Percentiles rank a stretch among this genome's conserved stretches.
Conservation (phyloP, 1,140 invertebrate genomes). For the Anthonomus grandis region DNA sequence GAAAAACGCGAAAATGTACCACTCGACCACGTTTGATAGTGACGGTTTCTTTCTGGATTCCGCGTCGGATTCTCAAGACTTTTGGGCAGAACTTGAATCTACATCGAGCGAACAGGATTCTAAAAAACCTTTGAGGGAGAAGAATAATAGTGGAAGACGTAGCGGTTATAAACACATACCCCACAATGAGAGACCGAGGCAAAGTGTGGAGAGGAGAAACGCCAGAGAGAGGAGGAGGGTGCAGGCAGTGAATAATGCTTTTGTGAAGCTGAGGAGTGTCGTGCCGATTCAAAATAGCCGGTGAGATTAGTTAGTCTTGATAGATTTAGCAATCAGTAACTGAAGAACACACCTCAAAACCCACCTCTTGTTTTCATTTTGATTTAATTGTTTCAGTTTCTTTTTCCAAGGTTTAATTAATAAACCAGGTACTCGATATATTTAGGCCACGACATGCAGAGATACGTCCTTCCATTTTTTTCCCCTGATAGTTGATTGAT, state of each 20-base stretch:
- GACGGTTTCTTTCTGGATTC: not conserved
- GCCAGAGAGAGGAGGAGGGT: slow-evolving; percentile 56
- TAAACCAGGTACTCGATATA: too few species aligned
- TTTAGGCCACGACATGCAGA: too few species aligned
- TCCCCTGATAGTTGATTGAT: too few species aligned
- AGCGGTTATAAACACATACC: slow-evolving; percentile 38
- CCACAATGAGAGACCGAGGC: slow-evolving; percentile 47
- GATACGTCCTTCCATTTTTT: too few species aligned
- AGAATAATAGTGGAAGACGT: slow-evolving; percentile 29
- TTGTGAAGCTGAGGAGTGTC: slow-evolving; percentile 51
- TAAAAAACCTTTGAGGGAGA: slow-evolving; percentile 21
- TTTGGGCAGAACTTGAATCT: not conserved
- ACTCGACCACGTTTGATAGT: not conserved
- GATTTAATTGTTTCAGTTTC: too few species aligned
- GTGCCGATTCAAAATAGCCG: slow-evolving; percentile 50
- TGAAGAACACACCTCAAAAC: too few species aligned
- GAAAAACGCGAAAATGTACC: not conserved
- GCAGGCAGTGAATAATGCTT: slow-evolving; percentile 57
- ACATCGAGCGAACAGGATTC: not conserved
- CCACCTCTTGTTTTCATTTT: too few species aligned
- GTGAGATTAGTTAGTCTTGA: slow-evolving; percentile 26
- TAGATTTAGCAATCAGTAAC: not conserved
- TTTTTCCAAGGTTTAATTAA: too few species aligned
- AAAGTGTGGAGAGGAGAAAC: slow-evolving; percentile 56
- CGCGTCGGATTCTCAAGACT: slow-evolving; percentile 1